Evolutionary conservation across 2,797 vertebrate species (phyloP), one percentile per base, ranked within the genome.

Genomic region (Melanotaenia boesemani): DNA sequence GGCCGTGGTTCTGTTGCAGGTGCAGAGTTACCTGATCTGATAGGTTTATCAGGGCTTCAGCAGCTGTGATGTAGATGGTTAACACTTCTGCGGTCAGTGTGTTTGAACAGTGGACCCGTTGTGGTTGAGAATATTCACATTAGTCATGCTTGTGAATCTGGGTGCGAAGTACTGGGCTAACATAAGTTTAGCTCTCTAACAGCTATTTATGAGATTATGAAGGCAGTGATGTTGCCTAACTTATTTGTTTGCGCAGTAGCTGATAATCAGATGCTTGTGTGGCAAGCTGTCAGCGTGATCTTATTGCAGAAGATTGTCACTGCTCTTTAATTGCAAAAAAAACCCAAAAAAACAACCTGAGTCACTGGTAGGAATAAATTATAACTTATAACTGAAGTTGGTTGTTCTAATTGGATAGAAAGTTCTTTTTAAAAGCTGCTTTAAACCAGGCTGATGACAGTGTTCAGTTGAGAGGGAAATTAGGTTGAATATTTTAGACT

Each of bases 171-270:
- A 66, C 63, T 67, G 80, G 79, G 68, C 70, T 50, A 76, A 77
- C 78, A 83, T 18, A 34, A 78, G 34, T 72, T 85, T 72, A 67
- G 58, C 57, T 70, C 60, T 72, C 59, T 73, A 63, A 73, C 39
- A 34, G 79, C 67, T 74, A 66, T 72, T 80, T 79, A 80, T 76
- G 63, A 44, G 66, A 72, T 70, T 39, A 79, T 44, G 46, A 65
- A 77, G 39, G 28, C 68, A 36, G 58, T 63, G 72, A 84, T 73
- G 65, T 50, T 22, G 41, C 8, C 34, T 48, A 63, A 58, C 44
- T 48, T 68, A 62, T 76, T 72, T 80, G 67, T 72, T 34, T 71
- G 70, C 62, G 61, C 15, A n/a, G 26, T 34, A 54, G 54, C 60
- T 63, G 63, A 67, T 76, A 76, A 83, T 72, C 36, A 70, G 44